Conservation (phyloP, 2,888 invertebrate genomes). For the Phalangium opilio region DNA sequence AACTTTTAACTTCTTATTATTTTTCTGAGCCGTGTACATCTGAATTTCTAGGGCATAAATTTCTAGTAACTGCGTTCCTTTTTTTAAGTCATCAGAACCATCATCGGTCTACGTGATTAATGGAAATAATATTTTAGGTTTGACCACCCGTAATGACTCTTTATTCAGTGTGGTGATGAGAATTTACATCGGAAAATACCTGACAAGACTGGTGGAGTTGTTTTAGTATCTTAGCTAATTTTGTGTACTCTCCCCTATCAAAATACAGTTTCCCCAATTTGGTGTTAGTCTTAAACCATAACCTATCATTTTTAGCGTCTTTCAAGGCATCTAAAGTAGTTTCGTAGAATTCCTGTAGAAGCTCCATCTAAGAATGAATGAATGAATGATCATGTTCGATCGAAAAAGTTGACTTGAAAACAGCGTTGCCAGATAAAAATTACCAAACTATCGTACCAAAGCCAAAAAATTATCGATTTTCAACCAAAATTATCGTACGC, state of each 20-base stretch:
- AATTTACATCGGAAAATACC: constrained; percentile 35
- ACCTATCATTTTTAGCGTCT: constrained; percentile 95
- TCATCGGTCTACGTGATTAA: constrained; percentile 73
- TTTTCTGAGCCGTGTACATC: constrained; percentile 99
- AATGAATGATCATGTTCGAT: constrained; percentile 5
- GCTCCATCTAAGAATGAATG: constrained; percentile 58
- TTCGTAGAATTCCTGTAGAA: constrained; percentile 96
- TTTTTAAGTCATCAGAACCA: constrained; percentile 92
- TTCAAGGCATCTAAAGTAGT: constrained; percentile 84
- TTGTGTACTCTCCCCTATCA: constrained; percentile 69
- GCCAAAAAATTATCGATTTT: no score
- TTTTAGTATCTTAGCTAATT: constrained; percentile 88
- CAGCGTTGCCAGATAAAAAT: no score
- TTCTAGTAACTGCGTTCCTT: constrained; percentile 92
- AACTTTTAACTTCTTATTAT: constrained; percentile 83
- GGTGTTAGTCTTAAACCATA: constrained; percentile 99
- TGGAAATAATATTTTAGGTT: no score
- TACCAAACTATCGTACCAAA: no score
- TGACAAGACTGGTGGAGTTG: constrained; percentile 95
- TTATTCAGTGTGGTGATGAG: no score
- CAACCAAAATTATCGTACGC: no score
- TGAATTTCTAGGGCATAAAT: constrained; percentile 98
- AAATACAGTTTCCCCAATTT: constrained; percentile 96
- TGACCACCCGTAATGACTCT: no score
- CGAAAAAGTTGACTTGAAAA: background rate